A percentile compares a stretch with the other conserved stretches of the same genome.
phyloP scores from a whole-genome alignment of 1,140 invertebrate species.

The Ips typographus region DNA sequence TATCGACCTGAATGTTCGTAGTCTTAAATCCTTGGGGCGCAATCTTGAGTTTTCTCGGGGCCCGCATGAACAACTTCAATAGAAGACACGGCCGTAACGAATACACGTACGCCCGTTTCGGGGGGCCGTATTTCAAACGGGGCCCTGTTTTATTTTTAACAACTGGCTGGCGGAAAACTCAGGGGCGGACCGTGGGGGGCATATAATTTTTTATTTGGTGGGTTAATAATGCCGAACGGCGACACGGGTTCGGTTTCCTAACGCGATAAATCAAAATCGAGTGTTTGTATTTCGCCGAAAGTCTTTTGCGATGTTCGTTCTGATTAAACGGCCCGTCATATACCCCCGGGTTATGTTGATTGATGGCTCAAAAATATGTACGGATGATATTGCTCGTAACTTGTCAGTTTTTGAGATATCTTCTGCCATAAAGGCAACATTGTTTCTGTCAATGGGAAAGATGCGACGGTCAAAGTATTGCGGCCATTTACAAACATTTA shows the following conservation, averaged over 20 bases:
- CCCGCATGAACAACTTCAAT: conserved; percentile 25
- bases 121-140: background rate
- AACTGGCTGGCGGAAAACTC: background rate
- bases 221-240: background rate
- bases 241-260: background rate
- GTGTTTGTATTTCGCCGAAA: background rate
- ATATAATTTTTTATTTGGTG: background rate
- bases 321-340: background rate
- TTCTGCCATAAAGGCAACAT: too few species aligned
- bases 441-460: too few species aligned
- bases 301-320: background rate
- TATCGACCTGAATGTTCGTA: conserved; percentile 15
- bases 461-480: too few species aligned
- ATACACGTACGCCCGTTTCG: conserved; percentile 9
- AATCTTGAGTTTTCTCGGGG: conserved; percentile 26
- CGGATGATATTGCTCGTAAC: too few species aligned
- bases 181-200: background rate
- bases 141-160: background rate
- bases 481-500: too few species aligned
- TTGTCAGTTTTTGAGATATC: too few species aligned
- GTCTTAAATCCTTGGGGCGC: conserved; percentile 20
- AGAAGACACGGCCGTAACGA: conserved; percentile 11
- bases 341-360: background rate
- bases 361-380: background rate
- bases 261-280: background rate